Evolutionary conservation across 2,888 invertebrate genomes (phyloP), one percentile per base, ranked within the genome.

Genomic region (Chouioia cunea): DNA sequence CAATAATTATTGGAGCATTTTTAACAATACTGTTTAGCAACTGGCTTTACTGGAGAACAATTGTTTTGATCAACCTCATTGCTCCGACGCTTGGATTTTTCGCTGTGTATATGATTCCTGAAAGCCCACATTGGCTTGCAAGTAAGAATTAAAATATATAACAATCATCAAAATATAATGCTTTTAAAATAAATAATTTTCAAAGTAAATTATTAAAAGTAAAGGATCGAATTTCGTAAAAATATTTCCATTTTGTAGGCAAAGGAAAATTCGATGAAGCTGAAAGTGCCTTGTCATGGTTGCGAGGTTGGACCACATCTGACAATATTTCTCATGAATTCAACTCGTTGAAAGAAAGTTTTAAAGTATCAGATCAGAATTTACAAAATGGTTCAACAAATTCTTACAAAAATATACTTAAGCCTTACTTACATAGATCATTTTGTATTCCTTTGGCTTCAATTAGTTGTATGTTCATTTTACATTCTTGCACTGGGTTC

Each of bases 71-170:
- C 1, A 57, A 65, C 16, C n/a, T 36, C 4, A n/a, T 18, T 16
- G 47, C 57, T 48, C 36, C 57, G 16, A 22, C 43, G 4, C 4
- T 65, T 14, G 57, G 22, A 16, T 65, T 43, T 10, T 4, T 65
- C n/a, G 23, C 64, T 2, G 22, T 65, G 1, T 46, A 4, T 18
- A 36, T 65, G 14, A 48, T 65, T 27, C 56, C 56, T 4, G 56
- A 65, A 20, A 56, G 47, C 14, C 54, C 56, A 6, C 36, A 56
- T 0, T 65, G 64, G 54, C 64, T 65, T 20, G 64, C 56, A 46
- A 47, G 64, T 65, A 56, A 47, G 46, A n/a, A 10, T 10, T 36
- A 36, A 36, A 36, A 36, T 36, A 36, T 6, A 36, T 36, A 6
- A 36, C 36, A 1, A 12, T 36, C 6, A 36, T 1, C 1, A 36